Evolutionary conservation across 2,113 vertebrate genomes (phyloP).

Genomic region (Ictidomys tridecemlineatus): DNA sequence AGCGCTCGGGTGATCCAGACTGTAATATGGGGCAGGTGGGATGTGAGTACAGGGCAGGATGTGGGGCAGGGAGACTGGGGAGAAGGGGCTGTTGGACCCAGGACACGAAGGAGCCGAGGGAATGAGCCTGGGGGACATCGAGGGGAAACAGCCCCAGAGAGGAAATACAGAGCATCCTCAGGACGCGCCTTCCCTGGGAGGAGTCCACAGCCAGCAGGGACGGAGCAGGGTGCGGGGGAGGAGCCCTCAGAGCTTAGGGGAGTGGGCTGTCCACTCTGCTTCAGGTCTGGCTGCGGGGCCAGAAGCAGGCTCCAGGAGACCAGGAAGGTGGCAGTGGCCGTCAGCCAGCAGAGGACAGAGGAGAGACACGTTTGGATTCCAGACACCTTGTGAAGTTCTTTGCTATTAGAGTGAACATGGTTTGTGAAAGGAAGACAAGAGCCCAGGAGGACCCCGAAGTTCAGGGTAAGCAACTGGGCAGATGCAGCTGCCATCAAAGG

Average conservation of each 20-base stretch:
- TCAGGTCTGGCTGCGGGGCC: neutral
- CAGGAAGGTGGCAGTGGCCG: too few relatives aligned
- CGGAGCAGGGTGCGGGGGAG: too few relatives aligned
- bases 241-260: neutral
- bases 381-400: neutral
- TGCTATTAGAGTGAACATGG: neutral
- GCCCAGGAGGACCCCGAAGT: neutral
- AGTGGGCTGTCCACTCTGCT: fast-evolving
- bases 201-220: neutral
- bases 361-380: neutral
- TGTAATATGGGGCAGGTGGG: fast-evolving
- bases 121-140: fast-evolving
- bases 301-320: neutral
- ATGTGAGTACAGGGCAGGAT: neutral
- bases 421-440: too few relatives aligned
- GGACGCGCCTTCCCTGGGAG: fast-evolving
- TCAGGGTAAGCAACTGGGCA: neutral
- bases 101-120: neutral
- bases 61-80: too few relatives aligned
- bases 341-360: too few relatives aligned
- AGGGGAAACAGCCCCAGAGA: neutral
- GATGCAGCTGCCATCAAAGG: neutral
- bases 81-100: neutral
- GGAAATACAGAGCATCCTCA: neutral
- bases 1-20: too few relatives aligned